Base-by-base conservation (phyloP, 2,888 invertebrate genomes). In the Drosophila rellima region DNA sequence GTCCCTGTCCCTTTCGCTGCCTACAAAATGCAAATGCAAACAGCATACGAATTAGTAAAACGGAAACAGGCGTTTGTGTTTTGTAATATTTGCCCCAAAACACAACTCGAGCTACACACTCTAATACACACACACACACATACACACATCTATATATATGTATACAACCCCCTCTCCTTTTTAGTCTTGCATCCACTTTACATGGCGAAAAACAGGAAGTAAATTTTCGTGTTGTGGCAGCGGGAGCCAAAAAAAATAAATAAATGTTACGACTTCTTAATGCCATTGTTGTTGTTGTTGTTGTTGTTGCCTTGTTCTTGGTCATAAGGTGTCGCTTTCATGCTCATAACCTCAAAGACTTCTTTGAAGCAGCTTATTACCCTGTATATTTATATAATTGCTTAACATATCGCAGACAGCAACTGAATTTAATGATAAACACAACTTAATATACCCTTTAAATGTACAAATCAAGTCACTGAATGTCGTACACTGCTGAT, bases 11-110 rank as follows among this genome's bases (percentile, higher is more conserved):
- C 42, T 31, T 26, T 29, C 74, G 55, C 85, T 82, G 88, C 88
- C 83, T 78, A 76, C 75, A 82, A 82, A 87, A 88, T 86, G 83
- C 81, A 79, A 74, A 79, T 75, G 70, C 76, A 82, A 78, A 84
- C 80, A 84, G 88, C 89, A 88, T 90, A 88, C 89, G 86, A 90
- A 90, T 90, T 89, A 89, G 90, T 81, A 83, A 73, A 84, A 86
- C 89, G 90, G 89, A 89, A 90, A 90, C 88, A 80, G 77, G 79
- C 81, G 78, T 88, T 85, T 85, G 89, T 87, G 89, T 85, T 88
- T 84, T 88, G 88, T 84, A 88, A 84, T 84, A 84, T 84, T 84
- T 88, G 83, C 73, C 78, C 71, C 81, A 78, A 86, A 82, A 56
- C 55, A 82, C 82, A 74, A 75, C 77, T 70, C 59, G 61, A 64